These are phyloP conservation scores for Orchesellides sinensis DNA, from an alignment of 2,888 invertebrate genomes.

Conservation along the genomic window DNA sequence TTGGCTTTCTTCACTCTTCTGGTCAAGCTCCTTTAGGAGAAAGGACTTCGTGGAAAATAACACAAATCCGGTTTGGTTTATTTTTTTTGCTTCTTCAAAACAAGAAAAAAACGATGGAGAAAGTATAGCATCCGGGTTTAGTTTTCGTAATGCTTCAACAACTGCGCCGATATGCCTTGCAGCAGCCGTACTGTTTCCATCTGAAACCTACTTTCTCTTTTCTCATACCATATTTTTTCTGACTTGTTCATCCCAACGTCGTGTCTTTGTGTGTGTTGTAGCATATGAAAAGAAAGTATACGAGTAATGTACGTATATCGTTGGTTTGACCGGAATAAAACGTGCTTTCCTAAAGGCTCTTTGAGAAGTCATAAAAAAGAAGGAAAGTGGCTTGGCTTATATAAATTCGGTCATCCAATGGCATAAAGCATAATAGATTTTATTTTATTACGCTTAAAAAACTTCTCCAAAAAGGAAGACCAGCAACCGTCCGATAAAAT, in stretches of 20 bases:
- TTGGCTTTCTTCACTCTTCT: conserved; percentile 24
- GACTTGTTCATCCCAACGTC: neutral
- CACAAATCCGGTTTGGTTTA: neutral
- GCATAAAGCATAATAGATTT: conserved; percentile 34
- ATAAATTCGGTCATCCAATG: neutral
- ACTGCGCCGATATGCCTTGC: no score
- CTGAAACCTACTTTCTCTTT: conserved; percentile 12
- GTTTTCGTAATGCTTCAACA: conserved; percentile 13
- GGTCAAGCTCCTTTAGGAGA: conserved; percentile 7
- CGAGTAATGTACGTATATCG: no score
- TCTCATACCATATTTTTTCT: conserved; percentile 15
- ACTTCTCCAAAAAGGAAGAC: neutral
- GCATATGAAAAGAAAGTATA: neutral
- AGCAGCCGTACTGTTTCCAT: neutral
- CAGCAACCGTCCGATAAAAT: neutral
- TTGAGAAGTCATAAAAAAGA: conserved; percentile 20
- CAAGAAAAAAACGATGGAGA: neutral
- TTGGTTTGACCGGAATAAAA: conserved; percentile 9
- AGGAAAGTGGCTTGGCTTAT: conserved; percentile 3
- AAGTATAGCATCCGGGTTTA: conserved; percentile 20
- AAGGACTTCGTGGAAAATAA: neutral
- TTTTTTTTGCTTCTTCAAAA: neutral
- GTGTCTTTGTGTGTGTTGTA: neutral
- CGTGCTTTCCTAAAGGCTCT: neutral
- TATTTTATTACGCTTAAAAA: conserved; percentile 25